phyloP scores from a whole-genome alignment of 2,113 vertebrate genomes.

The Periophthalmus modestus region DNA sequence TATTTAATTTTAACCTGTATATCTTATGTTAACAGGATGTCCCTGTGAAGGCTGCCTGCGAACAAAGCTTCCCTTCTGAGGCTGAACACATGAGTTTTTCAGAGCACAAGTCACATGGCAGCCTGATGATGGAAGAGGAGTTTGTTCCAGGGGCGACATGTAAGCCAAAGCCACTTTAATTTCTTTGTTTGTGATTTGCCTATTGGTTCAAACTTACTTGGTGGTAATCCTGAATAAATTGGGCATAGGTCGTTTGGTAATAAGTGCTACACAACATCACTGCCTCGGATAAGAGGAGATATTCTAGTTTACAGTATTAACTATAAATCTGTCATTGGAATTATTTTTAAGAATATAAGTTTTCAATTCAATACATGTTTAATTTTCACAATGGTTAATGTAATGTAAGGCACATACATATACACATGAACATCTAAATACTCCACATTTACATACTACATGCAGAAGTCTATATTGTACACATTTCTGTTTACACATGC shows the following conservation, averaged over 20 bases:
- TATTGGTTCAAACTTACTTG: neutral
- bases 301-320: too few relatives aligned
- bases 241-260: neutral
- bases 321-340: too few relatives aligned
- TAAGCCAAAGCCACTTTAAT: slow-evolving; percentile 45
- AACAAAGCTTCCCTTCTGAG: neutral
- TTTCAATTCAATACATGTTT: too few relatives aligned
- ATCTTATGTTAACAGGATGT: slow-evolving; percentile 20
- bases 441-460: too few relatives aligned
- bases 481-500: too few relatives aligned
- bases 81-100: neutral
- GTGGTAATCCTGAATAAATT: too few relatives aligned
- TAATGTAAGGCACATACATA: too few relatives aligned
- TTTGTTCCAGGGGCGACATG: slow-evolving; percentile 76
- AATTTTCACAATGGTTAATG: too few relatives aligned
- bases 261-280: neutral
- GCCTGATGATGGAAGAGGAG: slow-evolving; percentile 31
- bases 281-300: neutral
- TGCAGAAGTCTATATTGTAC: too few relatives aligned
- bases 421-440: too few relatives aligned
- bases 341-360: too few relatives aligned
- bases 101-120: slow-evolving; percentile 29
- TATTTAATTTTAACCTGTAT: neutral
- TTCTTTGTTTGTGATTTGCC: neutral
- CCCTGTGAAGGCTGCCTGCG: neutral